These are phyloP conservation scores for Caenorhabditis sp. DNA, from an alignment of 2,888 invertebrate species.

Conservation along the genomic window DNA sequence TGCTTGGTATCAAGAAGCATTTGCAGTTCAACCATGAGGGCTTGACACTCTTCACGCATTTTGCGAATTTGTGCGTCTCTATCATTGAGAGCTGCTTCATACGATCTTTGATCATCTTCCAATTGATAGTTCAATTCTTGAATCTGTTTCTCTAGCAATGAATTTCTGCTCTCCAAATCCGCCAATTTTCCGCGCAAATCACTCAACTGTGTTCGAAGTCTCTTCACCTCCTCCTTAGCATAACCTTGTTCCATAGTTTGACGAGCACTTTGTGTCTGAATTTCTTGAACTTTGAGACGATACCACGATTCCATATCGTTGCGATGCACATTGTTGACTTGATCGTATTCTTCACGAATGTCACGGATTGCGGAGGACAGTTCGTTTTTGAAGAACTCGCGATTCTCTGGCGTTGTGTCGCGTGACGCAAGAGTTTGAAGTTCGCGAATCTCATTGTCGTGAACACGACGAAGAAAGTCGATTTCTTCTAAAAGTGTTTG, in stretches of 20 bases:
- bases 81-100: constrained; percentile 72
- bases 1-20: constrained; percentile 74
- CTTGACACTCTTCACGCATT: constrained; percentile 71
- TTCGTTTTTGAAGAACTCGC: constrained; percentile 75
- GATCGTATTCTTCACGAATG: constrained; percentile 74
- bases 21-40: constrained; percentile 72
- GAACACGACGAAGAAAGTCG: constrained; percentile 74
- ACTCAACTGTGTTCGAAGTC: constrained; percentile 72
- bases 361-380: constrained; percentile 74
- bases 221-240: constrained; percentile 73
- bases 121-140: constrained; percentile 73
- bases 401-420: constrained; percentile 74
- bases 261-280: constrained; percentile 73
- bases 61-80: constrained; percentile 71
- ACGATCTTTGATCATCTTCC: constrained; percentile 73
- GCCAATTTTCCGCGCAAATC: constrained; percentile 73
- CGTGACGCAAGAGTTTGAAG: constrained; percentile 73
- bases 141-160: constrained; percentile 73
- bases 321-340: constrained; percentile 71
- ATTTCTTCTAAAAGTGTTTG: constrained; percentile 74
- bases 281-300: constrained; percentile 75
- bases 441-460: constrained; percentile 74
- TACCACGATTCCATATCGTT: constrained; percentile 74
- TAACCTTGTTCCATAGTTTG: constrained; percentile 72
- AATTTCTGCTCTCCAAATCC: constrained; percentile 73